Conservation (phyloP, 2,797 vertebrate species). For the Valencia hispanica region DNA sequence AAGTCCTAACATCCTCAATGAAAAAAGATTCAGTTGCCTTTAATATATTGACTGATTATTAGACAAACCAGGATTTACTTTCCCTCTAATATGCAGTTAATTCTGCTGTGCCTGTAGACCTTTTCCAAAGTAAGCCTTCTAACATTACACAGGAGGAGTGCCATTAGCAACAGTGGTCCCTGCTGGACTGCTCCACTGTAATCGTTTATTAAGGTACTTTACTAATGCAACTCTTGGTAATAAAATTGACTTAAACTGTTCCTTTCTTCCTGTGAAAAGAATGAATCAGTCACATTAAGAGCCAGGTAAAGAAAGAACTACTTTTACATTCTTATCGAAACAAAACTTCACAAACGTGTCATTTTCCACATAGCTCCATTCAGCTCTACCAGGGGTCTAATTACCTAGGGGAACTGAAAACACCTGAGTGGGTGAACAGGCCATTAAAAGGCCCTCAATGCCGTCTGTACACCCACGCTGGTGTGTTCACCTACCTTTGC, state of each 20-base stretch:
- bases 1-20: background rate
- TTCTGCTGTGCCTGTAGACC: slow-evolving; percentile 1
- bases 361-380: slow-evolving; percentile 1
- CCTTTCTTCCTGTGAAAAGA: slow-evolving; percentile 3
- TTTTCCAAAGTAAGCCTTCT: slow-evolving; percentile 9
- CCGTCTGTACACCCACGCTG: background rate
- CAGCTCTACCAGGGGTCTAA: slow-evolving; percentile 13
- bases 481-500: slow-evolving; percentile 17
- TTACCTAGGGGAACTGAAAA: slow-evolving; percentile 18
- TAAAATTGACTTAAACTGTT: background rate
- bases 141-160: slow-evolving; percentile 8
- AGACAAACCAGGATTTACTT: slow-evolving; percentile 4
- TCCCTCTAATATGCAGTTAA: background rate
- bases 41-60: background rate
- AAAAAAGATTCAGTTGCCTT: slow-evolving; percentile 5
- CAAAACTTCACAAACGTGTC: background rate
- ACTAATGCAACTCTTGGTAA: background rate
- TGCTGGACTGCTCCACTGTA: slow-evolving; percentile 10
- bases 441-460: slow-evolving; percentile 1
- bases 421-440: slow-evolving; percentile 14
- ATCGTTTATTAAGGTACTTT: background rate
- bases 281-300: background rate
- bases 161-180: slow-evolving; percentile 20
- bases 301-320: background rate
- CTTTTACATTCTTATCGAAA: slow-evolving; percentile 5